Evolutionary conservation across 2,797 vertebrate genomes (phyloP), one percentile per base, ranked within the genome.

Genomic region (Natrix natrix): DNA sequence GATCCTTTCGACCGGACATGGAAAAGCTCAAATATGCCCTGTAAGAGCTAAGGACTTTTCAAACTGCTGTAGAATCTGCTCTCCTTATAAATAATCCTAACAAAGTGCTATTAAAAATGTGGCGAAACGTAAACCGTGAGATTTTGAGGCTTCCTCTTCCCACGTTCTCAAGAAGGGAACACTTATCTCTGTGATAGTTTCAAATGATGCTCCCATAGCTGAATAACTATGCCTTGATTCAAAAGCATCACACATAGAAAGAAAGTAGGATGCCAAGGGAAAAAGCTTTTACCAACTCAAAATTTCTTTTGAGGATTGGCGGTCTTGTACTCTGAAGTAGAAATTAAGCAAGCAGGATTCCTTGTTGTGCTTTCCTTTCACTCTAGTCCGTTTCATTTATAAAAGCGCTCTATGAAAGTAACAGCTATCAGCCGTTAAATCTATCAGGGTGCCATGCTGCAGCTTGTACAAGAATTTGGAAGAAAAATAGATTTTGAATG

Each of bases 401-500:
- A 94, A 92, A 87, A 32, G 88, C 48, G 86, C 93, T 87, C 92
- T 5, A 11, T 56, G 92, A 83, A 93, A 91, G 92, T 92, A 94
- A 91, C 91, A 83, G 86, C 69, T 74, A 90, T 94, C 91, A 94
- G 89, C 59, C 93, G 94, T 93, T 93, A 94, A 63, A 93, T 90
- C 93, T 90, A 93, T 90, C 89, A 66, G 92, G 63, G 89, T 93
- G 86, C 94, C 86, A 10, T 24, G 78, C 92, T 93, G 95, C 93
- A 93, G 93, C 56, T 95, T 92, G 88, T 93, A 78, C 86, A 90
- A 93, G 95, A 91, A 97, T 97, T 97, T 96, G 94, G 95, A 94
- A 97, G 95, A 96, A 97, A 97, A 97, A 96, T 96, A 94, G 94
- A 89, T 94, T 95, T 97, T 96, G 97, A 97, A 96, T 95, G 92